Percentiles rank a stretch among this genome's conserved stretches.
These are phyloP conservation scores for Eufriesea mexicana DNA, from an alignment of 1,140 invertebrate genomes.

Conservation along the genomic window DNA sequence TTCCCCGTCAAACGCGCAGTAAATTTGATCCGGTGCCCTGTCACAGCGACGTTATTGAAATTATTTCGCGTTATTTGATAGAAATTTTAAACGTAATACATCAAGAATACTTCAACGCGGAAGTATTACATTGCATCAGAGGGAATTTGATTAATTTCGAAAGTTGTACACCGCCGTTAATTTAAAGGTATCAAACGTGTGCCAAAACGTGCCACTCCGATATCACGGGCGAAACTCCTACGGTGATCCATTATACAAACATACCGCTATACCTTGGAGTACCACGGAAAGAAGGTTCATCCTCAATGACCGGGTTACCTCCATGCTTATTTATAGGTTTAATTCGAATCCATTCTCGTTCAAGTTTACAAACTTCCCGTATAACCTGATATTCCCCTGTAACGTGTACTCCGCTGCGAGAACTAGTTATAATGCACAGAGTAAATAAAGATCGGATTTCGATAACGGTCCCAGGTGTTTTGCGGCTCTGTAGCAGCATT, in stretches of 20 bases:
- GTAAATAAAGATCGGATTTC: constrained; percentile 46
- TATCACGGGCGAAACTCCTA: neutral
- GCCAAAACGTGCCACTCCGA: too few relatives aligned
- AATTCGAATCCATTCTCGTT: constrained; percentile 9
- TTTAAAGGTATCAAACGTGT: neutral
- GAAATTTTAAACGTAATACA: too few relatives aligned
- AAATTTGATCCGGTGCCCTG: neutral
- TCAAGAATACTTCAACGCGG: neutral
- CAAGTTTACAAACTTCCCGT: constrained; percentile 20
- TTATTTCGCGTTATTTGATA: neutral
- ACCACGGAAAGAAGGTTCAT: neutral
- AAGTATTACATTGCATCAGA: neutral
- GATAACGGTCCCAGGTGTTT: constrained; percentile 33
- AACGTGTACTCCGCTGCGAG: neutral
- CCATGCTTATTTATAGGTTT: neutral
- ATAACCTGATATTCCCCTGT: constrained; percentile 10
- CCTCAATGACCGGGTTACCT: neutral
- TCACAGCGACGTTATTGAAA: neutral
- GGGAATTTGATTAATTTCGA: neutral
- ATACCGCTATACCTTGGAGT: neutral
- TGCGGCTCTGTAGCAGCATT: neutral
- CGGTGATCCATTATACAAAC: neutral
- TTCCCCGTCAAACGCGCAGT: neutral
- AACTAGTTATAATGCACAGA: constrained; percentile 24
- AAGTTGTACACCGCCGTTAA: neutral